A percentile compares a stretch with the other conserved stretches of the same genome.
phyloP scores from a whole-genome alignment of 1,140 invertebrate species.

The Drosophila kanapiae region DNA sequence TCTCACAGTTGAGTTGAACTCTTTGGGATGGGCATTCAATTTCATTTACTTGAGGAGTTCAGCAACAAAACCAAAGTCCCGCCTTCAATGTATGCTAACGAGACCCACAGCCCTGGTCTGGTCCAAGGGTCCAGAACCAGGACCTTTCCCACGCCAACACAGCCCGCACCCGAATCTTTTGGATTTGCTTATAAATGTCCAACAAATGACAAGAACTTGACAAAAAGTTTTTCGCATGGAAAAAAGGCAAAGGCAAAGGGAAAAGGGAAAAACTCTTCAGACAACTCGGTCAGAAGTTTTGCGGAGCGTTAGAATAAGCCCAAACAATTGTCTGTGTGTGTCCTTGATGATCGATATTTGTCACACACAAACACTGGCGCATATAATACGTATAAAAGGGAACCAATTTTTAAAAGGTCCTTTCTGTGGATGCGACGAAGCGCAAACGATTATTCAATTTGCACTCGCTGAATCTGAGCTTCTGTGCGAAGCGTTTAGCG shows the following conservation, averaged over 20 bases:
- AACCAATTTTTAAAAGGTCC: conserved; percentile 72
- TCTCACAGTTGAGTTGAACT: conserved; percentile 58
- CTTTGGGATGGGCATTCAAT: conserved; percentile 59
- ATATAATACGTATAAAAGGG: conserved; percentile 52
- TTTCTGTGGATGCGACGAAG: conserved; percentile 69
- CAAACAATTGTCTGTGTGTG: conserved; percentile 44
- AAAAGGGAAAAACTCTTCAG: conserved; percentile 44
- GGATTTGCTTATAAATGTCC: conserved; percentile 79
- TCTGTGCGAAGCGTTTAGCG: conserved; percentile 40
- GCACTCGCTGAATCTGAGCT: conserved; percentile 45
- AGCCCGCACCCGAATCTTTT: conserved; percentile 24
- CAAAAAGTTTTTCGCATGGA: conserved; percentile 63
- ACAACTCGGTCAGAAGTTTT: conserved; percentile 56
- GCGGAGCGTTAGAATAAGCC: conserved; percentile 48
- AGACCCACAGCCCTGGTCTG: conserved; percentile 33
- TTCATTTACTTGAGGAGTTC: conserved; percentile 72
- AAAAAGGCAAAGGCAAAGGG: conserved; percentile 23
- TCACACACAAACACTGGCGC: conserved; percentile 43
- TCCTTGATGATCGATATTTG: conserved; percentile 67
- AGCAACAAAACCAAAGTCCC: conserved; percentile 34
- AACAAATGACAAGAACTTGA: conserved; percentile 74
- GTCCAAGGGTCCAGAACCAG: not conserved
- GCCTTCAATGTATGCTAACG: conserved; percentile 60
- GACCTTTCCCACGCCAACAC: conserved; percentile 14
- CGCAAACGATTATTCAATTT: conserved; percentile 84